These are phyloP conservation scores for Bubo blakistoni DNA, from an alignment of 2,113 vertebrate species.

Conservation along the genomic window DNA sequence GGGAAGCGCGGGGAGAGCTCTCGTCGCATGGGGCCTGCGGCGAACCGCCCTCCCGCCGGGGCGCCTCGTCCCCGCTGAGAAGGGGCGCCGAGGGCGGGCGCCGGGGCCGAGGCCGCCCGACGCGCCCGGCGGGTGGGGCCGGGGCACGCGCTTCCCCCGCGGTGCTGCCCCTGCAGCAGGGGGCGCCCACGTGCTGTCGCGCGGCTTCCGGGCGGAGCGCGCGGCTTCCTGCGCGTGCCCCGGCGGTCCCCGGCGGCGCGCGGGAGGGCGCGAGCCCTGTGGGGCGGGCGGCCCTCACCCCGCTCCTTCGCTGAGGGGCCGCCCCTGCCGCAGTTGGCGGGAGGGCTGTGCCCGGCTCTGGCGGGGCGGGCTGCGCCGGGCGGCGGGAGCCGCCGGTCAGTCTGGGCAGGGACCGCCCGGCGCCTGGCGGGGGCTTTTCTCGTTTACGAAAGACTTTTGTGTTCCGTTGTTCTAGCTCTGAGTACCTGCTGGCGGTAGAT, in stretches of 20 bases:
- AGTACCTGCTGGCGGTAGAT: neutral
- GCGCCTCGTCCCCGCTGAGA: no score
- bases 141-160: fast-evolving
- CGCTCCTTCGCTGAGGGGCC: neutral
- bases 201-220: neutral
- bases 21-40: no score
- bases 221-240: no score
- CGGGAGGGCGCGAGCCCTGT: no score
- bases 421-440: fast-evolving
- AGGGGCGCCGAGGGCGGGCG: neutral
- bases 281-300: no score
- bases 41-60: no score
- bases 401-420: fast-evolving
- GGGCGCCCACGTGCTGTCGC: neutral
- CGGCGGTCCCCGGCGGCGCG: no score
- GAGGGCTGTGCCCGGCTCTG: no score
- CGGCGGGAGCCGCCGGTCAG: fast-evolving
- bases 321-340: fast-evolving
- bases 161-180: neutral
- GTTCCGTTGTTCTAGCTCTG: neutral
- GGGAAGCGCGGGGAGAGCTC: neutral
- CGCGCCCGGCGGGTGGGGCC: neutral
- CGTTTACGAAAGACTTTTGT: fast-evolving
- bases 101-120: no score
- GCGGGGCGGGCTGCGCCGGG: fast-evolving